Conservation (phyloP, 2,797 vertebrate species). For the Toxotes lorentzi region DNA sequence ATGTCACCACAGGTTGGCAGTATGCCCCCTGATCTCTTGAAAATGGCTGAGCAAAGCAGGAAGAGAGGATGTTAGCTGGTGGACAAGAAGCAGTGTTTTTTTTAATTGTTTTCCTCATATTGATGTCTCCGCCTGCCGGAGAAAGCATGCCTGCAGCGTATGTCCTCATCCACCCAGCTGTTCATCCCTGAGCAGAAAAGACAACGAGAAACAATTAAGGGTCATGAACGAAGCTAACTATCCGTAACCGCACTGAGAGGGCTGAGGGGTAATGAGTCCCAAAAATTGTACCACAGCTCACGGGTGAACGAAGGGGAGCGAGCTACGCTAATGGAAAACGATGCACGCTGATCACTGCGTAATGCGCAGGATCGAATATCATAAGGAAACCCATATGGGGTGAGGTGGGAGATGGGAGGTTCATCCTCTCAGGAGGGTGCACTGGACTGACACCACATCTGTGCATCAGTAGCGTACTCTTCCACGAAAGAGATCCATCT, state of each 20-base stretch:
- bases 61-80: neutral
- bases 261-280: conserved; percentile 77
- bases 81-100: neutral
- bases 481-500: conserved; percentile 65
- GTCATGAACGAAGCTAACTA: conserved; percentile 73
- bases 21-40: neutral
- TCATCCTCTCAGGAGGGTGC: conserved; percentile 60
- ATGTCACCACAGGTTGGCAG: neutral
- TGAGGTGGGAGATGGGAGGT: conserved; percentile 30
- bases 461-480: conserved; percentile 68
- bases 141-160: conserved; percentile 8
- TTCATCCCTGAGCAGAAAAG: conserved; percentile 61
- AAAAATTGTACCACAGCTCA: conserved; percentile 65
- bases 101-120: conserved; percentile 35
- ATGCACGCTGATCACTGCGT: conserved; percentile 80
- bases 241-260: conserved; percentile 69
- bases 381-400: conserved; percentile 69
- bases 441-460: conserved; percentile 79
- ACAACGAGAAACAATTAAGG: conserved; percentile 76
- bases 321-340: conserved; percentile 79
- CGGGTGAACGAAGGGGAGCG: conserved; percentile 75
- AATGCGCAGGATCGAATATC: conserved; percentile 78
- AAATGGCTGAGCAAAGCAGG: neutral
- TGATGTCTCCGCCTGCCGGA: conserved; percentile 74
- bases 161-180: conserved; percentile 4